A percentile compares a stretch with the other conserved stretches of the same genome.
These are phyloP conservation scores for Sorex fumeus DNA, from an alignment of 2,113 vertebrate species.

Conservation along the genomic window DNA sequence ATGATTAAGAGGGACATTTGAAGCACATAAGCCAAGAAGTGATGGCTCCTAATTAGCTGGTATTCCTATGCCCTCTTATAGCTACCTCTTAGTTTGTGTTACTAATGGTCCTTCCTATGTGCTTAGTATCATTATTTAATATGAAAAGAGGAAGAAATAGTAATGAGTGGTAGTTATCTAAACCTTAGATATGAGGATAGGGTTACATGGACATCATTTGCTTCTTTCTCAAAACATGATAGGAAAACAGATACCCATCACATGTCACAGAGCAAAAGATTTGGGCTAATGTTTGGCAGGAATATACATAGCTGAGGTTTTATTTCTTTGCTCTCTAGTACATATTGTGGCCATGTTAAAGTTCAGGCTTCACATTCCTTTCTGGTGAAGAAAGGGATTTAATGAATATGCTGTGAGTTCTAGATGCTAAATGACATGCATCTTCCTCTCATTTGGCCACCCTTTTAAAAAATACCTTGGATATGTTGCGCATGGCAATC, in stretches of 20 bases:
- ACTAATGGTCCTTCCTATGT: not conserved
- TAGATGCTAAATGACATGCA: constrained; percentile 76
- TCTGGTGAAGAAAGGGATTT: constrained; percentile 69
- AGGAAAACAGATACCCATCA: constrained; percentile 63
- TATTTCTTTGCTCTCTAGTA: constrained; percentile 72
- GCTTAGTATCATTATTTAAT: constrained; percentile 38
- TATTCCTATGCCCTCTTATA: not conserved
- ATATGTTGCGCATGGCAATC: constrained; percentile 20
- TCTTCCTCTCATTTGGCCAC: constrained; percentile 80
- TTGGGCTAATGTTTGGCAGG: constrained; percentile 70
- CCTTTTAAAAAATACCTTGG: constrained; percentile 75
- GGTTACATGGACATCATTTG: constrained; percentile 66
- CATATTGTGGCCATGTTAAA: constrained; percentile 73
- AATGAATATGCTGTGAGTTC: constrained; percentile 76
- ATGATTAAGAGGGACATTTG: constrained; percentile 22
- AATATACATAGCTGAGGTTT: constrained; percentile 69
- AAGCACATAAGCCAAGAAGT: constrained; percentile 8
- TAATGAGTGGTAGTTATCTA: constrained; percentile 14
- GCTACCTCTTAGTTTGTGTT: too few species aligned
- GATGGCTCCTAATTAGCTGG: not conserved
- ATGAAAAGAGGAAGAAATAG: constrained; percentile 36
- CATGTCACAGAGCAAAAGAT: constrained; percentile 63
- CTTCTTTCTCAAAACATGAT: constrained; percentile 68
- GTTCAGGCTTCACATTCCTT: constrained; percentile 78
- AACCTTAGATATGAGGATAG: constrained; percentile 62